Conservation (phyloP, 2,113 vertebrate genomes). For the Zapus hudsonius region DNA sequence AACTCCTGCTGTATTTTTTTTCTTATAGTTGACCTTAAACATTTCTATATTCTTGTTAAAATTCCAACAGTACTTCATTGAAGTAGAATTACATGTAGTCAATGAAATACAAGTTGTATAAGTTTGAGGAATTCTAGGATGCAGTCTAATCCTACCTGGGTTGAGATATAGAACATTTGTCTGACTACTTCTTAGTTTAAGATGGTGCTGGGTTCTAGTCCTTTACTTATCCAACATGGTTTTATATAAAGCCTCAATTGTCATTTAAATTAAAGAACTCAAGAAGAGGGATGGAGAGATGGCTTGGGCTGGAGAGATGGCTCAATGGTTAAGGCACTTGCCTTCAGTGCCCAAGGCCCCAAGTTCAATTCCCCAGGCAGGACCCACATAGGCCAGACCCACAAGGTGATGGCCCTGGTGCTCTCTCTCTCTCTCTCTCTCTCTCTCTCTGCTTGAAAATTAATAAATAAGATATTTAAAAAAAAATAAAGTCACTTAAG, state of each 20-base stretch:
- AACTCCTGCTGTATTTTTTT: slow-evolving; percentile 4
- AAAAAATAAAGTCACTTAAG: too few species aligned
- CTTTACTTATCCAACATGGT: neutral
- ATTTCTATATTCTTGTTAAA: neutral
- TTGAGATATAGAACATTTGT: neutral
- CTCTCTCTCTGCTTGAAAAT: too few species aligned
- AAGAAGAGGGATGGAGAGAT: too few species aligned
- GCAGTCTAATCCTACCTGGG: neutral
- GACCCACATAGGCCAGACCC: too few species aligned
- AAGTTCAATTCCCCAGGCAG: too few species aligned
- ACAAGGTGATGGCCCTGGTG: too few species aligned
- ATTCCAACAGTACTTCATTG: neutral
- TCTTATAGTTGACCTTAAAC: neutral
- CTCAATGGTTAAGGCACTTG: too few species aligned
- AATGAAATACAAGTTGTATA: neutral
- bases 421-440: too few species aligned
- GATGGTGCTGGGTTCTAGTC: neutral
- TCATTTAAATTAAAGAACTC: neutral
- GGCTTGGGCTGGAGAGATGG: too few species aligned
- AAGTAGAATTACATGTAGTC: neutral
- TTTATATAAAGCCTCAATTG: neutral
- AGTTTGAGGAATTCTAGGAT: neutral
- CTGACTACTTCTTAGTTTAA: neutral
- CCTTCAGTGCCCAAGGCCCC: too few species aligned
- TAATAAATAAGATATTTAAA: too few species aligned